Conservation (phyloP, 2,888 invertebrate species). For the Pediacus dermestoides region DNA sequence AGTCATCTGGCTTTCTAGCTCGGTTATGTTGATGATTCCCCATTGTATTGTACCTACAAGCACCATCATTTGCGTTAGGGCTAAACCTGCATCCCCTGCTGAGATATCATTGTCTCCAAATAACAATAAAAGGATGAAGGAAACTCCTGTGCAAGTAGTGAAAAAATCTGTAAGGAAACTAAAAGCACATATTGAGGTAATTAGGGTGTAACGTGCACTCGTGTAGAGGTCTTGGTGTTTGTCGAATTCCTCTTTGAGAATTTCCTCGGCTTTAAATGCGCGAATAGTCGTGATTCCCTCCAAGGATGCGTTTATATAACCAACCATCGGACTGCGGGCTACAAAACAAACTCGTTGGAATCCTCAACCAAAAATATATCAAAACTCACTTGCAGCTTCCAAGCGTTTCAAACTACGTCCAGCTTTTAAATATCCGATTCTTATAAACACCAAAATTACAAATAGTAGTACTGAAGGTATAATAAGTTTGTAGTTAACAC, state of each 20-base stretch:
- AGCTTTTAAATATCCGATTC: slow-evolving; percentile 64
- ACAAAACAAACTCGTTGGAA: slow-evolving; percentile 7
- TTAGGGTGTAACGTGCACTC: slow-evolving; percentile 33
- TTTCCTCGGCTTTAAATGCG: slow-evolving; percentile 60
- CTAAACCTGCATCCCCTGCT: slow-evolving; percentile 69
- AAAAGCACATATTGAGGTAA: slow-evolving; percentile 29
- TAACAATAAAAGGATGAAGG: neutral
- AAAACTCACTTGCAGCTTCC: slow-evolving; percentile 58
- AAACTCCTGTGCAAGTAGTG: neutral
- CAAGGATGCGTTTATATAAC: slow-evolving; percentile 67
- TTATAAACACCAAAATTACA: slow-evolving; percentile 11
- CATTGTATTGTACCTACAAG: slow-evolving; percentile 63
- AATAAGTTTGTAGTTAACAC: slow-evolving; percentile 63
- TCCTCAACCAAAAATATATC: neutral
- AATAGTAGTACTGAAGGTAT: slow-evolving; percentile 13
- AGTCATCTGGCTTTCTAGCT: slow-evolving; percentile 73
- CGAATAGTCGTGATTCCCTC: slow-evolving; percentile 72
- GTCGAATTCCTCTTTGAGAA: slow-evolving; percentile 59
- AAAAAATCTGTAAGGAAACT: slow-evolving; percentile 7
- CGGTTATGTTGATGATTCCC: slow-evolving; percentile 76
- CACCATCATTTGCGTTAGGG: slow-evolving; percentile 73
- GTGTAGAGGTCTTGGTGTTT: slow-evolving; percentile 52
- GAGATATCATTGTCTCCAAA: slow-evolving; percentile 47
- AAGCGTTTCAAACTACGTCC: slow-evolving; percentile 67
- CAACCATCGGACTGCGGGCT: slow-evolving; percentile 75